Evolutionary conservation across 2,797 vertebrate genomes (phyloP).

Genomic region (Chelon auratus): DNA sequence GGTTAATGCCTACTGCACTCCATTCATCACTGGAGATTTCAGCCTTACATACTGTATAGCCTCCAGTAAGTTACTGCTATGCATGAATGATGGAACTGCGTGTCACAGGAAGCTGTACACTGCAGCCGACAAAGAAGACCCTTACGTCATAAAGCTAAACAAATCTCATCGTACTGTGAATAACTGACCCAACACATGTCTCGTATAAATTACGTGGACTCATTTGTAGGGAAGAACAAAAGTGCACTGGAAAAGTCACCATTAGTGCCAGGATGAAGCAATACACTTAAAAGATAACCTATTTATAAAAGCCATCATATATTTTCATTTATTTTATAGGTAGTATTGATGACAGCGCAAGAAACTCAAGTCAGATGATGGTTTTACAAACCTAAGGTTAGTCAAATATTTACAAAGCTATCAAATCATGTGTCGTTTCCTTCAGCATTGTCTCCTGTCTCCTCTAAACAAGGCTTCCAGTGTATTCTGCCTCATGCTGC

Average conservation of each 20-base stretch:
- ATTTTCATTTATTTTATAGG: not conserved
- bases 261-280: slow-evolving; percentile 39
- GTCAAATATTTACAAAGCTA: not conserved
- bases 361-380: slow-evolving; percentile 8
- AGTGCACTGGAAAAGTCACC: slow-evolving; percentile 40
- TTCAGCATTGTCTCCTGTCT: not conserved
- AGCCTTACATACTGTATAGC: slow-evolving; percentile 15
- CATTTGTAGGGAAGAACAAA: slow-evolving; percentile 47
- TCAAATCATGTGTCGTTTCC: slow-evolving; percentile 11
- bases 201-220: slow-evolving; percentile 58
- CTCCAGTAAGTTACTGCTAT: slow-evolving; percentile 32
- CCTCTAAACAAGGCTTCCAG: not conserved
- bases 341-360: slow-evolving; percentile 2
- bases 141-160: slow-evolving; percentile 46
- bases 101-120: slow-evolving; percentile 62
- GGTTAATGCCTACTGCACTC: slow-evolving; percentile 24
- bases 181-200: slow-evolving; percentile 51
- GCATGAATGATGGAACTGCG: slow-evolving; percentile 42
- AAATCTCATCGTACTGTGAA: slow-evolving; percentile 56
- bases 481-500: not conserved
- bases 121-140: slow-evolving; percentile 35
- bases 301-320: slow-evolving; percentile 2
- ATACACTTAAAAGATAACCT: slow-evolving; percentile 10
- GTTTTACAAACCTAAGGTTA: slow-evolving; percentile 1
- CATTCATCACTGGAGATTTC: slow-evolving; percentile 25